Evolutionary conservation across 2,113 vertebrate species (phyloP).

Genomic region (Corydoras sp.): DNA sequence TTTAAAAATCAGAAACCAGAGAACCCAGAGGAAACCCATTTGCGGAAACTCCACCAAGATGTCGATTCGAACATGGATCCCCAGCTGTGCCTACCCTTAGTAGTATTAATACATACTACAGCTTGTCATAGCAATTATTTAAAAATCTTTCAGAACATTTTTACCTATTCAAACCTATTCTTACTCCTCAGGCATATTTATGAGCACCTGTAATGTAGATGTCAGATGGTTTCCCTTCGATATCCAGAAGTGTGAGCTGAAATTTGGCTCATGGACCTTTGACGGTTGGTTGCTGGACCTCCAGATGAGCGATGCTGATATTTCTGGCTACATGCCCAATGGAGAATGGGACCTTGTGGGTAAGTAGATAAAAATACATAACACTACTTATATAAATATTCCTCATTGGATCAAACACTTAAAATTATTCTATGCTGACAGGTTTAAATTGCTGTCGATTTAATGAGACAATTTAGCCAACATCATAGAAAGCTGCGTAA

Average conservation of each 20-base stretch:
- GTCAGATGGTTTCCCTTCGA: slow-evolving; percentile 77
- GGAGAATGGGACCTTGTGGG: slow-evolving; percentile 75
- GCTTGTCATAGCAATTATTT: too few relatives aligned
- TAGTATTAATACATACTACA: too few relatives aligned
- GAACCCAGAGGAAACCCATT: too few relatives aligned
- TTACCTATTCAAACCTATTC: not conserved
- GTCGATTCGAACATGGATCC: too few relatives aligned
- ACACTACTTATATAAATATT: not conserved
- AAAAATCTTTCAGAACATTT: not conserved
- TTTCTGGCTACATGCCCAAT: slow-evolving; percentile 69
- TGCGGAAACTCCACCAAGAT: too few relatives aligned
- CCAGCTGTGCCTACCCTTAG: too few relatives aligned
- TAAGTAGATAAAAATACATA: slow-evolving; percentile 40
- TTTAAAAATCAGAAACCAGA: too few relatives aligned
- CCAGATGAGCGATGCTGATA: slow-evolving; percentile 69
- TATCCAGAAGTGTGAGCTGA: slow-evolving; percentile 70
- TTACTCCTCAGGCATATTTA: slow-evolving; percentile 66
- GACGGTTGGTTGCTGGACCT: slow-evolving; percentile 74
- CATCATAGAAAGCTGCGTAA: too few relatives aligned
- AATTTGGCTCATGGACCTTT: slow-evolving; percentile 75
- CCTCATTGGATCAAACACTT: not conserved
- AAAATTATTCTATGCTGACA: not conserved
- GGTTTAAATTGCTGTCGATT: slow-evolving; percentile 1
- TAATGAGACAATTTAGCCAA: not conserved
- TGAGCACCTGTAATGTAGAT: slow-evolving; percentile 74